phyloP scores from a whole-genome alignment of 2,888 invertebrate genomes.

The Chymomyza fuscimana region DNA sequence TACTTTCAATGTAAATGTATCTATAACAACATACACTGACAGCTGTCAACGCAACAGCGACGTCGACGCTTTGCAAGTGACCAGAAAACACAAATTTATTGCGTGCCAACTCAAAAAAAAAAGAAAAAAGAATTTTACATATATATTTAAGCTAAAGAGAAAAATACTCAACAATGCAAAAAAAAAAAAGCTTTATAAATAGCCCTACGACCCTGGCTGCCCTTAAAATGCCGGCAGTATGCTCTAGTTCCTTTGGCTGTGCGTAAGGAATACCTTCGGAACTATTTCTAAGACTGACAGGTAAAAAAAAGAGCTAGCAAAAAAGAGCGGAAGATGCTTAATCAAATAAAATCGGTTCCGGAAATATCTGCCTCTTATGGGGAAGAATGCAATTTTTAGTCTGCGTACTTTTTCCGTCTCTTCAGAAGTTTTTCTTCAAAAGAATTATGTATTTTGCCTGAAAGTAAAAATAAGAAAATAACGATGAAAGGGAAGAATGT shows the following conservation, averaged over 20 bases:
- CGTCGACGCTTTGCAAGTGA: conserved; percentile 43
- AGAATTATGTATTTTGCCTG: too few species aligned
- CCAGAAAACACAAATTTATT: conserved; percentile 60
- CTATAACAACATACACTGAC: conserved; percentile 42
- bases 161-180: conserved; percentile 3
- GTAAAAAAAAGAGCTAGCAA: conserved; percentile 8
- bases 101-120: conserved; percentile 42
- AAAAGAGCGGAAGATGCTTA: neutral
- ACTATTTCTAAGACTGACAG: conserved; percentile 12
- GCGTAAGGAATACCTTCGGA: conserved; percentile 7
- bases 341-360: too few species aligned
- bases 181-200: neutral
- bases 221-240: conserved; percentile 66
- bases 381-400: too few species aligned
- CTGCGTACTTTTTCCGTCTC: too few species aligned
- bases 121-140: neutral
- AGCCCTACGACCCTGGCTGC: conserved; percentile 63
- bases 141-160: neutral
- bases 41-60: conserved; percentile 55
- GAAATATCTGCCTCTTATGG: too few species aligned
- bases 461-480: too few species aligned
- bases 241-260: conserved; percentile 55
- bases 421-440: too few species aligned
- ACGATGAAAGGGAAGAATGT: too few species aligned
- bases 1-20: conserved; percentile 26